These are phyloP conservation scores for Azemiops feae DNA, from an alignment of 2,113 vertebrate species.

Conservation along the genomic window DNA sequence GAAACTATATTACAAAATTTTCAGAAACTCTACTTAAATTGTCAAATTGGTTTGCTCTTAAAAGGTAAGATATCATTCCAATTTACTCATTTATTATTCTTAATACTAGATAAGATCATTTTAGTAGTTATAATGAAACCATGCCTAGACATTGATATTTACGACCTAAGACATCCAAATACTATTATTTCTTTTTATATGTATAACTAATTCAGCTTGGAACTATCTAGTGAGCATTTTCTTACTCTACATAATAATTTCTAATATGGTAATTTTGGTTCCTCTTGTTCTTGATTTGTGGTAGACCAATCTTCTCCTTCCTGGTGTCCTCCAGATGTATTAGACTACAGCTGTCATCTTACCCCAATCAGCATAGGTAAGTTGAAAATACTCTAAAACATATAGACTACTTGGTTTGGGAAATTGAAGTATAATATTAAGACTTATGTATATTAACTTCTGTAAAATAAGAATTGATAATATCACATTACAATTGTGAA, in stretches of 20 bases:
- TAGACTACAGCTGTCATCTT: background rate
- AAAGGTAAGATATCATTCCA: slow-evolving; percentile 65
- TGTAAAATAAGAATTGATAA: background rate
- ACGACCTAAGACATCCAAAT: background rate
- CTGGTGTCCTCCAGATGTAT: background rate
- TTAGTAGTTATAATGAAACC: slow-evolving; percentile 6
- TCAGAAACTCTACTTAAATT: slow-evolving; percentile 69
- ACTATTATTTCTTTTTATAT: background rate
- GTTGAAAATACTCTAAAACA: background rate
- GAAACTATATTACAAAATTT: slow-evolving; percentile 2
- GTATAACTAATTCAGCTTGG: background rate
- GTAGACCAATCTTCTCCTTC: background rate
- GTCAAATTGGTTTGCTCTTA: slow-evolving; percentile 73
- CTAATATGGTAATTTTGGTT: background rate
- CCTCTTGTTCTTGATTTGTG: background rate
- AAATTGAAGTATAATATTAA: background rate
- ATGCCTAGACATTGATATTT: background rate
- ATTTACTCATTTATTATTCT: background rate
- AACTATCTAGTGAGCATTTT: background rate
- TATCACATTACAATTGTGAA: background rate
- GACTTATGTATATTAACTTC: background rate
- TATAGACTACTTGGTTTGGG: background rate
- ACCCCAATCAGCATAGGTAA: background rate
- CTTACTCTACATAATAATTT: background rate
- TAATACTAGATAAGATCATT: background rate